Percentiles rank a stretch among this genome's conserved stretches.
These are phyloP conservation scores for Diacarnus erythraeanus DNA, from an alignment of 37 sponge, comb jelly and placozoan genomes.

Conservation along the genomic window DNA sequence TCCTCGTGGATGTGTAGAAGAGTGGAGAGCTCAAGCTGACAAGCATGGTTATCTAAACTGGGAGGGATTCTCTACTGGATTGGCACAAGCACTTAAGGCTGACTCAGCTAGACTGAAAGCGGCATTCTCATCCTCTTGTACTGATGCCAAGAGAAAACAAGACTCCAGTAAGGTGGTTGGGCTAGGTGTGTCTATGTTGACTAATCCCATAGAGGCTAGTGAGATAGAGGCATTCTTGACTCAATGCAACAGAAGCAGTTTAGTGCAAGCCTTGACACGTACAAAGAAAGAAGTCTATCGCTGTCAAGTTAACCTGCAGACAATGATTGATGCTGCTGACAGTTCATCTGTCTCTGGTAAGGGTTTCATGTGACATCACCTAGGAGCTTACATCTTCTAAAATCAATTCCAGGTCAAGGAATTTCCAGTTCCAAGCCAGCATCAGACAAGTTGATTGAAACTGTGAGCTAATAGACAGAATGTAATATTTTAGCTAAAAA, in stretches of 20 bases:
- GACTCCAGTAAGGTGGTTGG: not conserved
- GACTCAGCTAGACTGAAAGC: not conserved
- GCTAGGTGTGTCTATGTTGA: not conserved
- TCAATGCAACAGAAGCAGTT: not conserved
- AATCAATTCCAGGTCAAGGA: not conserved
- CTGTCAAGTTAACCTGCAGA: conserved; percentile 30
- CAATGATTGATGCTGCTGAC: not conserved
- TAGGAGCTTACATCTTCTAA: too few relatives aligned
- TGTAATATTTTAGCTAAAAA: too few relatives aligned
- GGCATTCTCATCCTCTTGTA: not conserved
- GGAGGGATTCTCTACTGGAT: conserved; percentile 21
- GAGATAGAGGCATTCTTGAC: conserved; percentile 31
- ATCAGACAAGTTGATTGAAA: not conserved
- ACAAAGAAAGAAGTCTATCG: conserved; percentile 46
- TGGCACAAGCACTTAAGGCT: conserved; percentile 19
- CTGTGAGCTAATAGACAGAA: not conserved
- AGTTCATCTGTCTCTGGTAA: too few relatives aligned
- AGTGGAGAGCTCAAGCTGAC: conserved; percentile 23
- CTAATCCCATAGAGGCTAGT: not conserved
- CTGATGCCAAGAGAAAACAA: not conserved
- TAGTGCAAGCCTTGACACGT: conserved; percentile 14
- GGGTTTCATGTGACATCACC: too few relatives aligned
- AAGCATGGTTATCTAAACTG: conserved; percentile 37
- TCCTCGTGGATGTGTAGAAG: conserved; percentile 17
- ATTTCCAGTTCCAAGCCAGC: not conserved